Evolutionary conservation across 30 jellyfish, hydroid and myxozoan species (phyloP).

Genomic region (Aurelia sp.): DNA sequence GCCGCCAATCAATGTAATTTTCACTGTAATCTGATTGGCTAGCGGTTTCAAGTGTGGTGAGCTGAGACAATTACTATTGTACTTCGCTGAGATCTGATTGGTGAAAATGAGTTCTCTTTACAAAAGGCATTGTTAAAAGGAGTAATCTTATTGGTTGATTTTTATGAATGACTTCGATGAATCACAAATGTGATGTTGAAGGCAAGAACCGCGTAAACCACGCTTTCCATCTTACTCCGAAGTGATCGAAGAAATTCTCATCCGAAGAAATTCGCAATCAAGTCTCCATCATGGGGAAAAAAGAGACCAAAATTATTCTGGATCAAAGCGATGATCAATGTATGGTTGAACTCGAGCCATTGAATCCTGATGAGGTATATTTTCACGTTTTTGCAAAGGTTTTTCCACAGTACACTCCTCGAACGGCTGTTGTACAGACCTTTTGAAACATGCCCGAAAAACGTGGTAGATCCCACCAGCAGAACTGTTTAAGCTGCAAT

Average conservation of each 20-base stretch:
- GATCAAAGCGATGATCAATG: conserved; percentile 72
- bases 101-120: background rate
- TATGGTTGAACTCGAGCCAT: conserved; percentile 76
- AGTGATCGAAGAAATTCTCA: background rate
- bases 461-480: no score
- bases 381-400: background rate
- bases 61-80: background rate
- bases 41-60: background rate
- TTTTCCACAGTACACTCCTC: no score
- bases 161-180: conserved; percentile 18
- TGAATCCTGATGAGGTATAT: conserved; percentile 72
- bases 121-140: background rate
- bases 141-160: conserved; percentile 32
- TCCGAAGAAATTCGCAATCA: background rate
- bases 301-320: conserved; percentile 70
- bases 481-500: no score
- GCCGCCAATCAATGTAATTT: background rate
- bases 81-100: background rate
- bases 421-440: no score
- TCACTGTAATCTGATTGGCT: conserved; percentile 18
- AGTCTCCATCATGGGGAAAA: conserved; percentile 63
- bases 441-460: no score
- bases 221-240: background rate
- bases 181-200: background rate
- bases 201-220: conserved; percentile 31